phyloP scores from a whole-genome alignment of 2,797 vertebrate genomes.

The Urocyon cinereoargenteus region DNA sequence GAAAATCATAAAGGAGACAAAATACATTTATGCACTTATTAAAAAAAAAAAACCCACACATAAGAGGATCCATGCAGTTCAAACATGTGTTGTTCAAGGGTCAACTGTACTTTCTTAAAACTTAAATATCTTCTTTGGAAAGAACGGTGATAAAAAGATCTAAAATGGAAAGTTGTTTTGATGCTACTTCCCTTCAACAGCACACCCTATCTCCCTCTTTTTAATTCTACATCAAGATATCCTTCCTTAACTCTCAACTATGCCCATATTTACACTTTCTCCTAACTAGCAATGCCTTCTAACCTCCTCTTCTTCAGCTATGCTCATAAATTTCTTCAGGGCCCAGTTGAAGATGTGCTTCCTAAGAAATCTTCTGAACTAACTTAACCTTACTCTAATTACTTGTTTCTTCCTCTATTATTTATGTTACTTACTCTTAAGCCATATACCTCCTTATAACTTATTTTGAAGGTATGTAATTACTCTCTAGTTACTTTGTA shows the following conservation, averaged over 20 bases:
- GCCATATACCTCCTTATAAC: background rate
- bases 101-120: background rate
- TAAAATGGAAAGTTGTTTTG: background rate
- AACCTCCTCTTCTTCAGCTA: background rate
- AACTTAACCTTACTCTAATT: background rate
- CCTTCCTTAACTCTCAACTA: background rate
- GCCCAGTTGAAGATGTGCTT: background rate
- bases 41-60: no score
- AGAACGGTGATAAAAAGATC: background rate
- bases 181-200: background rate
- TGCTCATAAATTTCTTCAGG: background rate
- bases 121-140: background rate
- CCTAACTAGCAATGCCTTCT: background rate
- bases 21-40: no score
- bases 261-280: background rate
- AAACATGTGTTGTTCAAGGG: no score
- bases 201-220: background rate
- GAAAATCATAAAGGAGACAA: no score
- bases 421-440: constrained; percentile 53
- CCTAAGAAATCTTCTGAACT: background rate
- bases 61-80: no score
- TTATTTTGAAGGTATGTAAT: background rate
- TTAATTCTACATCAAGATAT: background rate
- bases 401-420: background rate
- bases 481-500: background rate